Conservation (phyloP, 2,797 vertebrate genomes). For the Oreochromis grahami region DNA sequence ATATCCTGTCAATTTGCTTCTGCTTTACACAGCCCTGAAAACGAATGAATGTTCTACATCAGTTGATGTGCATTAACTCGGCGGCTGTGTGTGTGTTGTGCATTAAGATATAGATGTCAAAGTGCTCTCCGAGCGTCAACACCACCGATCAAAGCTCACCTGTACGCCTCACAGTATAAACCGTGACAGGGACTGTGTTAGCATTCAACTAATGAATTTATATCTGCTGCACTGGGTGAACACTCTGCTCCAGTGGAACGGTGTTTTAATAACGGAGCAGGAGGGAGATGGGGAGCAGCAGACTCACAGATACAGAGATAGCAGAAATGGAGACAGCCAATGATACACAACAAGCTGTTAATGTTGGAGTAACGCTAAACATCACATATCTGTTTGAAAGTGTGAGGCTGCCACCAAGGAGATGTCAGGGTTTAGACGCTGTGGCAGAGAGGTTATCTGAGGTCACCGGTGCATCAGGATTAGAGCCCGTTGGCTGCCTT, state of each 20-base stretch:
- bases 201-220: slow-evolving; percentile 37
- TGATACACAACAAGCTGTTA: slow-evolving; percentile 4
- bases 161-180: background rate
- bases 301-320: background rate
- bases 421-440: background rate
- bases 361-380: background rate
- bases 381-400: background rate
- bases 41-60: slow-evolving; percentile 36
- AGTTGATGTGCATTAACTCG: slow-evolving; percentile 35
- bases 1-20: slow-evolving; percentile 39
- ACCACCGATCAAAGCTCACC: slow-evolving; percentile 45
- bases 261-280: slow-evolving; percentile 19
- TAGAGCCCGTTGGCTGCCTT: background rate
- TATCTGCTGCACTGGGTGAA: slow-evolving; percentile 3
- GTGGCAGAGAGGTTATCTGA: slow-evolving; percentile 10
- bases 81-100: background rate
- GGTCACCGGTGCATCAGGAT: background rate
- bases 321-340: background rate
- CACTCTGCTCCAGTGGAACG: slow-evolving; percentile 25
- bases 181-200: background rate
- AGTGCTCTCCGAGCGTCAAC: background rate
- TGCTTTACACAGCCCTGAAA: slow-evolving; percentile 5
- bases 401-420: background rate
- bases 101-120: slow-evolving; percentile 39
- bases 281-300: background rate